phyloP scores from a whole-genome alignment of 2,113 vertebrate genomes.

The Gobio gobio region DNA sequence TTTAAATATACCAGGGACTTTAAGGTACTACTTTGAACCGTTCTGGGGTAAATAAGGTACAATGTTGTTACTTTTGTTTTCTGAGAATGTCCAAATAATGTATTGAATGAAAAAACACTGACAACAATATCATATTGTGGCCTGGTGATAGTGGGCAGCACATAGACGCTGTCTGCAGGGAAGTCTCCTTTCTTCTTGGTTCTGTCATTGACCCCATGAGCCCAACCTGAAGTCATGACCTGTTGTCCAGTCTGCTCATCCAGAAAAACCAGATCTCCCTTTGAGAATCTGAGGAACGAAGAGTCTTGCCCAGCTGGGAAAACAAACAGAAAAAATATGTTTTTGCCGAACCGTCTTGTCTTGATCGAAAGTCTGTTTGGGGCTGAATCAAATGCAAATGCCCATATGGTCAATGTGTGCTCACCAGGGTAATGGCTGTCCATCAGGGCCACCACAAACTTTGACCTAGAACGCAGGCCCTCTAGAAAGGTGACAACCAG shows the following conservation, averaged over 20 bases:
- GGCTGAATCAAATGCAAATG: background rate
- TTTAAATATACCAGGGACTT: no score
- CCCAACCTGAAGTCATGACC: slow-evolving; percentile 94
- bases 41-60: background rate
- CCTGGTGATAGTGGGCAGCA: slow-evolving; percentile 88
- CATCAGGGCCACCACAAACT: slow-evolving; percentile 92
- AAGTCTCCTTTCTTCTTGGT: slow-evolving; percentile 94
- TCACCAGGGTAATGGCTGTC: slow-evolving; percentile 91
- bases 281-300: slow-evolving; percentile 90
- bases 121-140: slow-evolving; percentile 90
- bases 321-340: background rate
- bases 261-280: slow-evolving; percentile 93
- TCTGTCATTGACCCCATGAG: slow-evolving; percentile 88
- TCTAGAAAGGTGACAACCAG: slow-evolving; percentile 95
- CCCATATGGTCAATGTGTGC: slow-evolving; percentile 48
- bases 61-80: background rate
- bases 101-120: slow-evolving; percentile 54
- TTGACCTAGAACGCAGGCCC: slow-evolving; percentile 92
- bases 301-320: slow-evolving; percentile 86
- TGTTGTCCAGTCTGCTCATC: slow-evolving; percentile 95
- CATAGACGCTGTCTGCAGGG: slow-evolving; percentile 90
- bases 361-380: background rate
- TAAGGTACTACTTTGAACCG: background rate
- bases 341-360: background rate
- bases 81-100: background rate